A percentile compares a stretch with the other conserved stretches of the same genome.
These are phyloP conservation scores for Perca flavescens DNA, from an alignment of 2,113 vertebrate species.

Conservation along the genomic window DNA sequence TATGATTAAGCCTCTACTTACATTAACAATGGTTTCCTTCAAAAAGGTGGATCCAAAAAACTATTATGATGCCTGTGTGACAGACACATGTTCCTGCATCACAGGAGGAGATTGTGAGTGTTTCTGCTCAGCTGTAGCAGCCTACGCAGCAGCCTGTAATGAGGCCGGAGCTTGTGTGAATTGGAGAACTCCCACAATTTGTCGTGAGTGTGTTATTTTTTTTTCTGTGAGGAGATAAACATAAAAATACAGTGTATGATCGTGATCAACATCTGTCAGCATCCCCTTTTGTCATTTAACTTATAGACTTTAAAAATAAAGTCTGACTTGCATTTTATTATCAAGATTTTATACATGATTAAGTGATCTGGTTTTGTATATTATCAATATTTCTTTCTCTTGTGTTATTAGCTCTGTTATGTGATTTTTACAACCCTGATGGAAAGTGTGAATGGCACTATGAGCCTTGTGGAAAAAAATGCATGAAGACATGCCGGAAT, in stretches of 20 bases:
- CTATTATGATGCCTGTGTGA: slow-evolving; percentile 91
- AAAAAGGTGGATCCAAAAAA: slow-evolving; percentile 87
- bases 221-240: neutral
- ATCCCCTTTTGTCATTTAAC: neutral
- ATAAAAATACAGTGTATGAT: neutral
- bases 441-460: slow-evolving; percentile 94
- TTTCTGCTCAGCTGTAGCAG: slow-evolving; percentile 93
- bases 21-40: slow-evolving; percentile 14
- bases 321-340: neutral
- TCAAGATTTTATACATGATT: neutral
- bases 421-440: slow-evolving; percentile 91
- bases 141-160: slow-evolving; percentile 91
- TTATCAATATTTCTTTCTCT: neutral
- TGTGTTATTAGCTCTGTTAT: slow-evolving; percentile 88
- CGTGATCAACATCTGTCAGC: neutral
- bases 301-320: neutral
- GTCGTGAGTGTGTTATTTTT: slow-evolving; percentile 87
- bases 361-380: neutral
- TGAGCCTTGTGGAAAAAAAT: slow-evolving; percentile 87
- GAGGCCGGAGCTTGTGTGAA: slow-evolving; percentile 85
- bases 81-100: slow-evolving; percentile 92
- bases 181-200: slow-evolving; percentile 92
- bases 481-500: slow-evolving; percentile 91
- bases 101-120: slow-evolving; percentile 94
- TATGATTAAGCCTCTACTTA: too few relatives aligned